Conservation (phyloP, 2,888 invertebrate genomes). For the Spodoptera picta region DNA sequence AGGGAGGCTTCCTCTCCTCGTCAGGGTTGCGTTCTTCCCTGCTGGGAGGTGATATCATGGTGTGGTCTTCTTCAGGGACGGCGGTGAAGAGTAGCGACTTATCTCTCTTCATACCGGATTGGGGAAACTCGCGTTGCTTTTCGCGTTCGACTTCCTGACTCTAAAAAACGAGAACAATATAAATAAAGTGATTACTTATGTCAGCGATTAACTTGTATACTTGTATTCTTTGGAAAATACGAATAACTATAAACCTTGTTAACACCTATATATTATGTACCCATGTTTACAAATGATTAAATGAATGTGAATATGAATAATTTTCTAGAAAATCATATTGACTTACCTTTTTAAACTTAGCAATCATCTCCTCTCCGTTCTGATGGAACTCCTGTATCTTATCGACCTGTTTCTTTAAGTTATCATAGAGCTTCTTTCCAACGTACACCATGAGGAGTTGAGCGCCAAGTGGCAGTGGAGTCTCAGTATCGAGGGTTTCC, state of each 20-base stretch:
- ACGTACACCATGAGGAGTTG: conserved; percentile 94
- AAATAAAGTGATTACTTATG: neutral
- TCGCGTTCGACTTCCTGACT: conserved; percentile 83
- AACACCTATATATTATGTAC: no score
- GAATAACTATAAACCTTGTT: no score
- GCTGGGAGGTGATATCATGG: conserved; percentile 83
- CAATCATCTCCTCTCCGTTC: conserved; percentile 82
- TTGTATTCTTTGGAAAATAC: no score
- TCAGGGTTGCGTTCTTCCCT: conserved; percentile 65
- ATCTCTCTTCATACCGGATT: conserved; percentile 92
- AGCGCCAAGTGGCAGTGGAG: conserved; percentile 94
- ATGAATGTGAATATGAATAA: no score
- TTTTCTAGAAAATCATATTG: neutral
- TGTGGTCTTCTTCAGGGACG: conserved; percentile 93
- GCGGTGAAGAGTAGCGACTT: conserved; percentile 94
- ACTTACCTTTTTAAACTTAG: conserved; percentile 79
- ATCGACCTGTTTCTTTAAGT: conserved; percentile 78
- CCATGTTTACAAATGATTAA: no score
- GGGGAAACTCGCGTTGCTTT: conserved; percentile 84
- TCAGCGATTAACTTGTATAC: no score
- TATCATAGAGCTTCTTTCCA: conserved; percentile 89
- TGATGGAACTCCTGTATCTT: conserved; percentile 77
- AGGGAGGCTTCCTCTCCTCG: conserved; percentile 67
- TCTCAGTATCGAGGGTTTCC: conserved; percentile 90
- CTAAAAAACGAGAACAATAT: conserved; percentile 61